Percentiles rank a stretch among this genome's conserved stretches.
Evolutionary conservation across 1,140 invertebrate genomes (phyloP).

Genomic region (Vanessa atalanta): DNA sequence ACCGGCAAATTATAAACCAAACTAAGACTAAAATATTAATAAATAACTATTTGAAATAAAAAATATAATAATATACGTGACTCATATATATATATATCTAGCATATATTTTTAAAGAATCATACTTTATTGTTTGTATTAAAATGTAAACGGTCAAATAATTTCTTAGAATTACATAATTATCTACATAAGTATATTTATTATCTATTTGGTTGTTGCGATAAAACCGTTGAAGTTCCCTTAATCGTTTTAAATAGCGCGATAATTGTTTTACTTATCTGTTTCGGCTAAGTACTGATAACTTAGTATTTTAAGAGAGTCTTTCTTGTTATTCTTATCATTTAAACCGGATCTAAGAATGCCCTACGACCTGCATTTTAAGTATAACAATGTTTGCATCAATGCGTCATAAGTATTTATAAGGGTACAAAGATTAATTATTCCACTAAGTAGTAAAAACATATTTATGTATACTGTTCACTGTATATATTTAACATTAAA

Average conservation of each 20-base stretch:
- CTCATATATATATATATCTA: too few species aligned
- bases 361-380: slow-evolving; percentile 24
- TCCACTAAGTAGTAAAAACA: too few species aligned
- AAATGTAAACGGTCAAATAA: neutral
- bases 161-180: slow-evolving; percentile 1
- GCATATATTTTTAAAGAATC: neutral
- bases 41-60: too few species aligned
- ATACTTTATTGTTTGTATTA: neutral
- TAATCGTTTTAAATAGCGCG: neutral
- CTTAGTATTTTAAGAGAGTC: slow-evolving; percentile 10
- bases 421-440: slow-evolving; percentile 9
- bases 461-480: too few species aligned
- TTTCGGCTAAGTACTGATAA: slow-evolving; percentile 6
- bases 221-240: neutral
- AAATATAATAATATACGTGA: too few species aligned
- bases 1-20: neutral
- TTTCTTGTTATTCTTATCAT: slow-evolving; percentile 30
- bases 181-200: neutral
- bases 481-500: too few species aligned
- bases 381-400: neutral
- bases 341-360: slow-evolving; percentile 16
- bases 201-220: neutral
- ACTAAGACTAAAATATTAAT: neutral
- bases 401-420: slow-evolving; percentile 12
- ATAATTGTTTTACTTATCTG: slow-evolving; percentile 10